Evolutionary conservation across 1,140 invertebrate genomes (phyloP).

Genomic region (Aphaenogaster floridana): DNA sequence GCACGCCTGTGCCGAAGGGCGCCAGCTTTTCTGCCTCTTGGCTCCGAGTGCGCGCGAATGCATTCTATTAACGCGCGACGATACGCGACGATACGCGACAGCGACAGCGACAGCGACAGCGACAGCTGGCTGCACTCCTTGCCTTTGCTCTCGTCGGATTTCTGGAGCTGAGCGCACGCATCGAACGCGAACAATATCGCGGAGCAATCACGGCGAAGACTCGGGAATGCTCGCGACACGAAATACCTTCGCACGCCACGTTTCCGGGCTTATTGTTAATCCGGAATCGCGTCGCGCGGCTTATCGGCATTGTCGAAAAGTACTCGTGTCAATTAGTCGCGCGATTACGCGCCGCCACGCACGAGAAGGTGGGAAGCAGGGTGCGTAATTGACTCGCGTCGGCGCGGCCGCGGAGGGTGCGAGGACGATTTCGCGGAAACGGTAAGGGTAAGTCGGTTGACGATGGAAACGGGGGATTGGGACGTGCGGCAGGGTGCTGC

Average conservation of each 20-base stretch:
- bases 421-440: conserved; percentile 55
- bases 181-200: conserved; percentile 45
- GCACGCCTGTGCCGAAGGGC: conserved; percentile 54
- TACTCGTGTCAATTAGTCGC: conserved; percentile 60
- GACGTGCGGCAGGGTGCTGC: neutral
- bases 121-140: neutral
- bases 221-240: neutral
- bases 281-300: conserved; percentile 16
- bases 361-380: too few relatives aligned
- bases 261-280: conserved; percentile 33
- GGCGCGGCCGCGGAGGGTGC: conserved; percentile 22
- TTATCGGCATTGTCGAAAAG: conserved; percentile 34
- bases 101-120: neutral
- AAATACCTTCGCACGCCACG: neutral
- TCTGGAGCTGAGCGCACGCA: conserved; percentile 31
- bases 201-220: conserved; percentile 22
- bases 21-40: conserved; percentile 48
- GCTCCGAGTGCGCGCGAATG: conserved; percentile 35
- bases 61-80: conserved; percentile 51
- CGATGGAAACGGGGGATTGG: neutral
- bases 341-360: conserved; percentile 50
- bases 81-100: neutral
- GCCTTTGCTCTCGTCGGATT: neutral
- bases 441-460: conserved; percentile 47
- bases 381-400: conserved; percentile 67